Conservation (phyloP, 1,140 invertebrate genomes). For the Tetramorium simillimum region DNA sequence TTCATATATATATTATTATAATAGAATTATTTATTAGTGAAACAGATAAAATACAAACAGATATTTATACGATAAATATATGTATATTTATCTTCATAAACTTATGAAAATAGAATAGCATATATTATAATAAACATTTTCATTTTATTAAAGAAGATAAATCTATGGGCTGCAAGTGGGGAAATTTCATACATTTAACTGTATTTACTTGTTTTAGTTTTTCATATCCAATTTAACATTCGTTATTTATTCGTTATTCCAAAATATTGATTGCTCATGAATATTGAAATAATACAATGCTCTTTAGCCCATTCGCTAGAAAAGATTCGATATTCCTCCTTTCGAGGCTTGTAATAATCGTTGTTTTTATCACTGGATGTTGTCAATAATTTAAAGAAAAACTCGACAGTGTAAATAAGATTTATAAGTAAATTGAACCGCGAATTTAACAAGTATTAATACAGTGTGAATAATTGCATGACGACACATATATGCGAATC, state of each 20-base stretch:
- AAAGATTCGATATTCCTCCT: neutral
- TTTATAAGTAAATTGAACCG: neutral
- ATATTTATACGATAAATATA: neutral
- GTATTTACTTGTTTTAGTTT: neutral
- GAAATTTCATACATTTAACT: neutral
- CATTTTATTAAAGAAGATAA: neutral
- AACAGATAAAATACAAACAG: neutral
- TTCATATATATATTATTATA: neutral
- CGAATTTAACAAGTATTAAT: neutral
- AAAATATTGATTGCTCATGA: constrained; percentile 4
- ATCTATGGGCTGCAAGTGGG: neutral
- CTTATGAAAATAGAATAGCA: neutral
- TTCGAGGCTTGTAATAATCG: neutral
- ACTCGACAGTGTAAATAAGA: neutral
- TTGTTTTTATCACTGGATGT: neutral
- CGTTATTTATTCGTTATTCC: neutral
- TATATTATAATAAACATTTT: neutral
- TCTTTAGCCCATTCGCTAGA: neutral
- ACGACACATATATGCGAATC: neutral
- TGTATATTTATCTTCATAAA: neutral
- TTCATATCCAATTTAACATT: constrained; percentile 13
- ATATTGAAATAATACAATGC: neutral
- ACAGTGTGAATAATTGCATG: neutral
- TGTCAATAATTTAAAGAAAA: constrained; percentile 1
- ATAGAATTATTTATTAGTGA: constrained; percentile 1